A percentile compares a stretch with the other conserved stretches of the same genome.
Conservation (phyloP, 2,888 invertebrate species). For the Eristalis intricaria region DNA sequence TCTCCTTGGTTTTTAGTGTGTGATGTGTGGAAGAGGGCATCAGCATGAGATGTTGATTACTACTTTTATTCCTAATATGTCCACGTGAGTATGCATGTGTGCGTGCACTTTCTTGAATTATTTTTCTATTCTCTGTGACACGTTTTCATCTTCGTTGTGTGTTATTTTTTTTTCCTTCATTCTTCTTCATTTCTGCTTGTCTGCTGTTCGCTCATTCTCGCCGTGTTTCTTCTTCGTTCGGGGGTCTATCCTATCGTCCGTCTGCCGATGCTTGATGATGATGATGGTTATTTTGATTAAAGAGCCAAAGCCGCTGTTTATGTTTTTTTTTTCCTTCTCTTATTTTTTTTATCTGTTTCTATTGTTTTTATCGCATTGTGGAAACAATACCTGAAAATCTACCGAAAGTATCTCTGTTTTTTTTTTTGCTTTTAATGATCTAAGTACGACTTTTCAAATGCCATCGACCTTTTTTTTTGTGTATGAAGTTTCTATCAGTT, state of each 20-base stretch:
- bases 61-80: constrained; percentile 26
- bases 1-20: not conserved
- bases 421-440: constrained; percentile 4
- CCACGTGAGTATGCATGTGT: not conserved
- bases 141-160: constrained; percentile 41
- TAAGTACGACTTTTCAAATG: constrained; percentile 47
- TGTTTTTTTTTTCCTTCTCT: not conserved
- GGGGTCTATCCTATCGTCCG: not conserved
- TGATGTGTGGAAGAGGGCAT: constrained; percentile 51
- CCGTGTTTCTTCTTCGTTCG: not conserved
- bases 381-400: constrained; percentile 14
- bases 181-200: constrained; percentile 5
- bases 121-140: constrained; percentile 63
- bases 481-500: constrained; percentile 26
- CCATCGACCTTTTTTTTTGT: constrained; percentile 59
- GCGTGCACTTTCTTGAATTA: constrained; percentile 57
- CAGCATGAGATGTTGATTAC: constrained; percentile 64
- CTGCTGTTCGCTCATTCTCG: not conserved
- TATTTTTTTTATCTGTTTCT: not conserved
- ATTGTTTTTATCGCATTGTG: constrained; percentile 2
- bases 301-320: constrained; percentile 19
- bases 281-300: constrained; percentile 52
- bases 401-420: not conserved
- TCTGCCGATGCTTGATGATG: constrained; percentile 21
- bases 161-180: constrained; percentile 18